Base-by-base conservation (phyloP, 1,140 invertebrate genomes). In the Zaprionus camerounensis region DNA sequence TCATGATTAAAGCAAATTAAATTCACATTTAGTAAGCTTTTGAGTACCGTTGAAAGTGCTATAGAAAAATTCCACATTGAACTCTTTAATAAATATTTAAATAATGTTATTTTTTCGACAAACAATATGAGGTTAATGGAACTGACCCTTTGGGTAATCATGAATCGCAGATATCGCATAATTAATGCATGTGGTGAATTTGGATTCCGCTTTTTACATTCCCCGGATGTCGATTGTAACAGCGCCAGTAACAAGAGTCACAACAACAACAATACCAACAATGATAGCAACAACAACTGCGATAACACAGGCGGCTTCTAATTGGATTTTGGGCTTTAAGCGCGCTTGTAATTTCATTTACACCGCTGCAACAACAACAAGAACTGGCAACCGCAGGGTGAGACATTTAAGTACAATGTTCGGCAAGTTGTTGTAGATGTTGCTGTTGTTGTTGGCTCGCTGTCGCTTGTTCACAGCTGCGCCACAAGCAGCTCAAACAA, bases 271-370 rank as follows among this genome's bases (percentile, higher is more conserved):
- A 61, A 64, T 41, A 78, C 41, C 17, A 61, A 64, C 49, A 78
- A 49, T 28, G 49, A 77, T 61, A 71, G 65, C 67, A 64, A 31
- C 51, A 79, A 58, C 46, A 83, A 69, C 71, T 71, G 81, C 69
- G 74, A 88, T 88, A 81, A 88, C 71, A 64, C 74, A 71, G 56
- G 63, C 58, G 79, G 81, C 79, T 83, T 85, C 68, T 90, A 88
- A 90, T 88, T 90, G 85, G 86, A 85, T 88, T 88, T 88, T 84
- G 70, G 85, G 85, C 84, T 88, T 88, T 90, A 90, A 84, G 85
- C 85, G 88, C 74, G 73, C 78, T 90, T 90, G 85, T 88, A 90
- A 90, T 88, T 88, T 88, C 76, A 88, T 90, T 88, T 90, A 82
- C 84, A 85, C 81, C 81, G 56, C 64, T 78, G 53, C 65, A 74